Base-by-base conservation (phyloP, 2,113 vertebrate genomes). In the Brachypodius melanocephalos region DNA sequence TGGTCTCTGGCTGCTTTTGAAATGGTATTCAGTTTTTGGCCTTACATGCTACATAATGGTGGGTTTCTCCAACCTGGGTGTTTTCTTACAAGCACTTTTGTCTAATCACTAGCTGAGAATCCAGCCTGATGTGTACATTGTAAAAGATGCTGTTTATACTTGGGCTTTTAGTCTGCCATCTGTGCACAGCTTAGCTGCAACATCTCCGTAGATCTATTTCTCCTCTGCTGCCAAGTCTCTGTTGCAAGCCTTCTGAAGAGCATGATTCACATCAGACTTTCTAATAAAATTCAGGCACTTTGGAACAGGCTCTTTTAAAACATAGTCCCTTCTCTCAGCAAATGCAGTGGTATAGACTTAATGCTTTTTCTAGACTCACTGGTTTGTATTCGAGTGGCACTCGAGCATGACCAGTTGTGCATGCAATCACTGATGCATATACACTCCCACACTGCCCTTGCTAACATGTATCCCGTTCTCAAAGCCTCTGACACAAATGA, bases 111-210 rank as follows among this genome's bases (percentile, higher is more conserved):
- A 75, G 66, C 89, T 94, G 62, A 87, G 62, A 87, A 89, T 65
- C 62, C 87, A 87, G 81, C 54, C 69, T 38, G 31, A 77, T 96
- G 89, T 91, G 69, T 83, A 83, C 8, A 8, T 48, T 92, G 43
- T 88, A 74, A 88, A 92, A 96, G 76, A 96, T 57, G 89, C 75
- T 95, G 93, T 90, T 95, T 94, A 80, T 91, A 74, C 75, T 96
- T 46, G 75, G 85, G 93, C 85, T 95, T 85, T 89, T 82, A 87
- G 81, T 40, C 66, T 73, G 58, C 81, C 91, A 88, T 89, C 93
- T 94, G 95, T 49, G 69, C 54, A 36, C 34, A 38, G 93, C 68
- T 94, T 61, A 80, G 94, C 88, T 94, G 79, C 83, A 89, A 21
- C 61, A 48, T 88, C 67, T 77, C 81, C 13, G 58, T 48, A 69